These are phyloP conservation scores for Oenanthe melanoleuca DNA, from an alignment of 2,113 vertebrate genomes.

Conservation along the genomic window DNA sequence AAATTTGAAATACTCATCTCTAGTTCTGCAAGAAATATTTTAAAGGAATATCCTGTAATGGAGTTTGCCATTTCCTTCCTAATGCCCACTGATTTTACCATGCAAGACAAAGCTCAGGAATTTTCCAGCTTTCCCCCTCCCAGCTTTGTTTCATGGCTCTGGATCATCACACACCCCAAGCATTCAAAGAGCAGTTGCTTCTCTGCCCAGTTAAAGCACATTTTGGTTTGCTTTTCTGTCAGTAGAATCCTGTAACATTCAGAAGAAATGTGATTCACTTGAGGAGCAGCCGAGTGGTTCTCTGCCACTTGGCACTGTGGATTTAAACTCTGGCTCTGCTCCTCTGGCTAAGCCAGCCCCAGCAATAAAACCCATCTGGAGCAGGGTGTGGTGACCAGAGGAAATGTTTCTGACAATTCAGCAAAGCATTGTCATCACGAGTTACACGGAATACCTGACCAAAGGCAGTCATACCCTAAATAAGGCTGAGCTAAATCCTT, in stretches of 20 bases:
- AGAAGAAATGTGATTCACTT: not conserved
- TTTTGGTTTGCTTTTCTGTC: not conserved
- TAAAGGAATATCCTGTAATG: not conserved
- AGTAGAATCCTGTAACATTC: not conserved
- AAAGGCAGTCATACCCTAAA: not conserved
- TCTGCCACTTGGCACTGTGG: not conserved
- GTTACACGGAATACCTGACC: not conserved
- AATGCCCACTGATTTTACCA: not conserved
- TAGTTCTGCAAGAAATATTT: not conserved
- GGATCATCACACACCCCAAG: not conserved
- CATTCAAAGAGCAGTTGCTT: not conserved
- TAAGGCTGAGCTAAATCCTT: not conserved
- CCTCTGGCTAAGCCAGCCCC: not conserved
- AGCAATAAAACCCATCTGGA: conserved; percentile 54
- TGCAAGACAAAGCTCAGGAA: not conserved
- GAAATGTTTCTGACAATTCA: conserved; percentile 52
- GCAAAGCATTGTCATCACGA: conserved; percentile 7
- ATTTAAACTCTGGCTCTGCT: not conserved
- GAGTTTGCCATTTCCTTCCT: not conserved
- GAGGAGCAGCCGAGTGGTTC: not conserved
- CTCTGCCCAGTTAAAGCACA: not conserved
- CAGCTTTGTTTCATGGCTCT: not conserved
- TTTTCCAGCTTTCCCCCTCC: not conserved
- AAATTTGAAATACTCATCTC: not conserved
- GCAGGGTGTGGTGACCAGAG: conserved; percentile 45